Percentiles rank a stretch among this genome's conserved stretches.
Evolutionary conservation across 2,113 vertebrate genomes (phyloP).

Genomic region (Nematolebias whitei): DNA sequence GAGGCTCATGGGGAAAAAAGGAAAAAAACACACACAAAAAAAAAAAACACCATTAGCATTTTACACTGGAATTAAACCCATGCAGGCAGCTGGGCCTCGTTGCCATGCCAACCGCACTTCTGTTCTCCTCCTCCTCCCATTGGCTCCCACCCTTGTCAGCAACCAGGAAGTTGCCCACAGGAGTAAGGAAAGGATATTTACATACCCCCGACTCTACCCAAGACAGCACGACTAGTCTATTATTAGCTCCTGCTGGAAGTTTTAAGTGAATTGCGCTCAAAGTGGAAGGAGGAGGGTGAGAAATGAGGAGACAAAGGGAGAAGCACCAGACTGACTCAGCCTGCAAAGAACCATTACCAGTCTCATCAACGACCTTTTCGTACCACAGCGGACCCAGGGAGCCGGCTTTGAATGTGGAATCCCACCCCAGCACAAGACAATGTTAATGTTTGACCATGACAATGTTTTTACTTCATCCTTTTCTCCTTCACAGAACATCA

Average conservation of each 20-base stretch:
- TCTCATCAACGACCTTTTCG: constrained; percentile 46
- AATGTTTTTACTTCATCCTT: neutral
- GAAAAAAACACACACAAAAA: neutral
- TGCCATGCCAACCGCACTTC: constrained; percentile 81
- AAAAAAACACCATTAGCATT: constrained; percentile 79
- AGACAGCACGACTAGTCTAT: constrained; percentile 63
- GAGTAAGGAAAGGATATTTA: constrained; percentile 68
- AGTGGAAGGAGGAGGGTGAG: constrained; percentile 19
- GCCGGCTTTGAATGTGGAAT: constrained; percentile 51
- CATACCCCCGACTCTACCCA: constrained; percentile 69
- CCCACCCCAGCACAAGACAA: constrained; percentile 32
- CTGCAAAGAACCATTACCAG: constrained; percentile 36
- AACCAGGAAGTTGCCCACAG: constrained; percentile 72
- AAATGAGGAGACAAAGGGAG: constrained; percentile 1
- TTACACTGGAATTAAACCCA: constrained; percentile 76
- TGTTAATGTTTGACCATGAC: constrained; percentile 38
- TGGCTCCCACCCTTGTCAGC: constrained; percentile 64
- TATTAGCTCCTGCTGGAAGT: constrained; percentile 68
- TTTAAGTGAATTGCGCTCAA: constrained; percentile 49
- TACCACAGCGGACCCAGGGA: constrained; percentile 22
- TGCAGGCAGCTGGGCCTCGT: constrained; percentile 80
- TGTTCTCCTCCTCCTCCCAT: constrained; percentile 56
- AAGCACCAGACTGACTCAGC: constrained; percentile 10
- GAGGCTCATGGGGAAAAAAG: constrained; percentile 74
- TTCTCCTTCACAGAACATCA: constrained; percentile 4